A percentile compares a stretch with the other conserved stretches of the same genome.
Conservation (phyloP, 1,140 invertebrate species). For the Aphelenchoides besseyi region DNA sequence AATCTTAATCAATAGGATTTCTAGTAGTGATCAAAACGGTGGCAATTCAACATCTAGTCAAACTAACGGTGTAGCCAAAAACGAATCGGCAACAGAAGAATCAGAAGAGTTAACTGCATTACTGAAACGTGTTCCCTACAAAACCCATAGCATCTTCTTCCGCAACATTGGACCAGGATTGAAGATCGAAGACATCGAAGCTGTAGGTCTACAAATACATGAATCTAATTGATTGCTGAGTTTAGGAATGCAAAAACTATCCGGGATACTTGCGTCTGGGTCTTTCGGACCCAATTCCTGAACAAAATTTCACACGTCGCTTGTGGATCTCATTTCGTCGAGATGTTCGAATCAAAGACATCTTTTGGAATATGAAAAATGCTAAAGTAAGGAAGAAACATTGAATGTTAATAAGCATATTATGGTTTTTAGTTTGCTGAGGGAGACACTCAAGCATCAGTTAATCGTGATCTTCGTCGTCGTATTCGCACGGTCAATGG, state of each 20-base stretch:
- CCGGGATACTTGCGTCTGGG: conserved; percentile 92
- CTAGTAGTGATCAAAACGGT: not conserved
- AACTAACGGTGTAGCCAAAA: conserved; percentile 27
- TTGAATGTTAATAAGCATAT: not conserved
- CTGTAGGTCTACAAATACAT: conserved; percentile 68
- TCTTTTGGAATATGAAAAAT: conserved; percentile 97
- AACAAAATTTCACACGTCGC: conserved; percentile 86
- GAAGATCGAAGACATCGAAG: conserved; percentile 91
- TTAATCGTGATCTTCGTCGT: conserved; percentile 86
- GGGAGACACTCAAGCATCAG: conserved; percentile 85
- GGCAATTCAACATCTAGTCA: conserved; percentile 27
- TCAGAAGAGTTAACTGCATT: conserved; percentile 63
- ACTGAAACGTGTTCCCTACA: conserved; percentile 69
- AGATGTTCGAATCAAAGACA: conserved; percentile 96
- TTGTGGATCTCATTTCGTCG: conserved; percentile 97
- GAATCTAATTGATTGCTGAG: conserved; percentile 14
- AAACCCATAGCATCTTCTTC: conserved; percentile 93
- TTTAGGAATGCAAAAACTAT: conserved; percentile 85
- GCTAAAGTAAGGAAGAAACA: conserved; percentile 71
- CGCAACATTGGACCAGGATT: conserved; percentile 90
- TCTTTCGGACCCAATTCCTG: conserved; percentile 90
- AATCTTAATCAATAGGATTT: conserved; percentile 17
- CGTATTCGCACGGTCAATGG: conserved; percentile 87
- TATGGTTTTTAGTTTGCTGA: conserved; percentile 72
- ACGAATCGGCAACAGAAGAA: conserved; percentile 23